phyloP scores from a whole-genome alignment of 2,888 invertebrate species.

The Thysanoteuthis rhombus region DNA sequence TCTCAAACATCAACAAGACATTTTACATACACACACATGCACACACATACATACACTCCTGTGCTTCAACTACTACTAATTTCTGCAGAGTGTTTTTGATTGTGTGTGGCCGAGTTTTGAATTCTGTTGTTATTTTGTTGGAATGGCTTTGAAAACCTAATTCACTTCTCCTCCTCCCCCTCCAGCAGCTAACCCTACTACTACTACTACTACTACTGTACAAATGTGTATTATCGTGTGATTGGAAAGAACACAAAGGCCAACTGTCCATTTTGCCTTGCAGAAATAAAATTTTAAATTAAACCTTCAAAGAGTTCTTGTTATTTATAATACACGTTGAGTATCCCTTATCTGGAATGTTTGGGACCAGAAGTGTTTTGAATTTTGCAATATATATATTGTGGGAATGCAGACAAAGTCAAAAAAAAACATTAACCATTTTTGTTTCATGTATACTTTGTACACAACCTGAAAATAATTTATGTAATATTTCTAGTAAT shows the following conservation, averaged over 20 bases:
- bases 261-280: constrained; percentile 31
- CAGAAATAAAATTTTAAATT: constrained; percentile 29
- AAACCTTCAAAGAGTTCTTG: background rate
- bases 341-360: too few species aligned
- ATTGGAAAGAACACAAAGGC: constrained; percentile 27
- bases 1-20: background rate
- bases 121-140: constrained; percentile 26
- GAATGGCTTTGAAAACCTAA: background rate
- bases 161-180: background rate
- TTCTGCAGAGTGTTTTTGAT: constrained; percentile 19
- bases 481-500: too few species aligned
- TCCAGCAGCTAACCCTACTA: background rate
- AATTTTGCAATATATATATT: too few species aligned
- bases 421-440: too few species aligned
- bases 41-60: background rate
- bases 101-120: background rate
- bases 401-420: too few species aligned
- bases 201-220: constrained; percentile 12
- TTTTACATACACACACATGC: background rate
- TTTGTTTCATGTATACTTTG: too few species aligned
- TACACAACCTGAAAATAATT: too few species aligned
- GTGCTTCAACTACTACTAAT: background rate
- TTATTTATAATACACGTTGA: background rate
- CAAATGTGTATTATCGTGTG: constrained; percentile 29
- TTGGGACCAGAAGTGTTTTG: too few species aligned